Percentiles rank a stretch among this genome's conserved stretches.
Evolutionary conservation across 2,797 vertebrate species (phyloP).

Genomic region (Megaceryle alcyon): DNA sequence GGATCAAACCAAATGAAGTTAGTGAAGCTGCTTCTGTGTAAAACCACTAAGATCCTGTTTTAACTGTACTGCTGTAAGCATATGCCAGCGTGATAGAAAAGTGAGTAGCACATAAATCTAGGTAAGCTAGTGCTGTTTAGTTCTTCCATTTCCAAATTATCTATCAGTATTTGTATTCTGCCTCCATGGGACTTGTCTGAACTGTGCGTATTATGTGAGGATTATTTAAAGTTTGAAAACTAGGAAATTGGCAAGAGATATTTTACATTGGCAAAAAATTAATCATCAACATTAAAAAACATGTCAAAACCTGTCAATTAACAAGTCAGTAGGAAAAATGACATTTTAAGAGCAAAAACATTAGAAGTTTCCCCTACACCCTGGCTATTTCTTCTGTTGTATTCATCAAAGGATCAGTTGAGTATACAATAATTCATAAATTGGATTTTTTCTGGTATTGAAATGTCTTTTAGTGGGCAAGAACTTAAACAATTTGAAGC

Average conservation of each 20-base stretch:
- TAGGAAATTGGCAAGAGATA: not conserved
- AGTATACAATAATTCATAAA: not conserved
- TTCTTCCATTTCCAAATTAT: not conserved
- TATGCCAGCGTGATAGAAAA: not conserved
- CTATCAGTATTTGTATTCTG: not conserved
- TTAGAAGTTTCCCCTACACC: fast-evolving
- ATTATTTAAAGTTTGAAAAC: not conserved
- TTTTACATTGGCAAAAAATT: not conserved
- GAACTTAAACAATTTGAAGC: not conserved
- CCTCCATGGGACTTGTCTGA: not conserved
- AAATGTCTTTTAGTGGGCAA: not conserved
- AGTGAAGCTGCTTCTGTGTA: not conserved
- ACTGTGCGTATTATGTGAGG: not conserved
- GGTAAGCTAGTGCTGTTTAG: not conserved
- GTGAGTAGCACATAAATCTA: not conserved
- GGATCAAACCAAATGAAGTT: not conserved
- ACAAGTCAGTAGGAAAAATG: not conserved
- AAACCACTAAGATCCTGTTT: not conserved
- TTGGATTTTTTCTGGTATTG: not conserved
- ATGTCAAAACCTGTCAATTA: not conserved
- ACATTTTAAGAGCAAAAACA: not conserved
- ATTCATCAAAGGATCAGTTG: not conserved
- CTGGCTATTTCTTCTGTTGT: not conserved
- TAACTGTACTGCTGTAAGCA: not conserved
- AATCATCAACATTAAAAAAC: not conserved